phyloP scores from a whole-genome alignment of 2,888 invertebrate genomes.

The Erebia aethiops region DNA sequence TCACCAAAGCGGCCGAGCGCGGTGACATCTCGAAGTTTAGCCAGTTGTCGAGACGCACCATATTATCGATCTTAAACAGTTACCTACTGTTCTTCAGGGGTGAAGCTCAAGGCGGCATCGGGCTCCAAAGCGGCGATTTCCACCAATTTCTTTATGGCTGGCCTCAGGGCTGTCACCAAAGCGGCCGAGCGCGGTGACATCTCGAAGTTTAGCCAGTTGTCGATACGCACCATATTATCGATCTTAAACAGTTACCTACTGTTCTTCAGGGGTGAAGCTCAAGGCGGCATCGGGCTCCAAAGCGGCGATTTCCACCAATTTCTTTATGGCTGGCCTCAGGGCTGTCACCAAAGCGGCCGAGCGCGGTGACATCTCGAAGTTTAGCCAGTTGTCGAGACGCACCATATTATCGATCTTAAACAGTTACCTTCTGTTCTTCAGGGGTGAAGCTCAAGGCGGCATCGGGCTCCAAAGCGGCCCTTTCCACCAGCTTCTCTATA shows the following conservation, averaged over 20 bases:
- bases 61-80: conserved; percentile 82
- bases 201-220: no score
- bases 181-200: no score
- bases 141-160: no score
- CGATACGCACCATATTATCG: no score
- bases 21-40: conserved; percentile 94
- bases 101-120: conserved; percentile 87
- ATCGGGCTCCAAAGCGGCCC: conserved; percentile 91
- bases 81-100: conserved; percentile 83
- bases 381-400: no score
- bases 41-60: conserved; percentile 96
- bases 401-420: no score
- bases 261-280: conserved; percentile 84
- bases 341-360: no score
- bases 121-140: conserved; percentile 91
- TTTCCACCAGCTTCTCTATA: conserved; percentile 91
- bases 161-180: no score
- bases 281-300: conserved; percentile 90
- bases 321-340: no score
- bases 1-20: conserved; percentile 89
- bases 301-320: conserved; percentile 90
- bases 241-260: conserved; percentile 81
- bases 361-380: no score
- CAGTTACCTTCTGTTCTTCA: conserved; percentile 84
- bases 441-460: conserved; percentile 86